Base-by-base conservation (phyloP, 2,797 vertebrate species). In the Cygnus olor region DNA sequence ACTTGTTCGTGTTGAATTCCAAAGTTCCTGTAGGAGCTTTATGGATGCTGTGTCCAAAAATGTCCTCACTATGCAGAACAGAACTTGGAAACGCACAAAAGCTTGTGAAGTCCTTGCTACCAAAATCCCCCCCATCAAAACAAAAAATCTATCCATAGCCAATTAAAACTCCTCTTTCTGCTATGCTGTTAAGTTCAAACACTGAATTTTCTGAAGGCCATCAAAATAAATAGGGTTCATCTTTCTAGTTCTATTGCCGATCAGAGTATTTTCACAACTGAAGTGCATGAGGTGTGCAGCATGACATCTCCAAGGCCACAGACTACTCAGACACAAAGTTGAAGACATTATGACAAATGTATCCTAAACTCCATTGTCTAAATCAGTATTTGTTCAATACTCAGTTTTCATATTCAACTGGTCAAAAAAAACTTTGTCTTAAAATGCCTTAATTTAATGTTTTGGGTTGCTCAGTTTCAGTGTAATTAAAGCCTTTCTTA, bases 401-500 rank as follows among this genome's bases (percentile, higher is more conserved):
- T 28, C 32, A 81, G 28, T 70, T 57, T 82, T 71, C 57, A 69
- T 22, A 51, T 15, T 83, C n/a, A 74, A 47, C 11, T 71, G 7
- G 17, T 90, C 61, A 91, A 77, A 93, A 36, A 53, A 93, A 61
- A 6, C 24, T 49, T 64, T 42, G 24, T 53, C 53, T 79, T 68
- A 47, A 90, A 86, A 69, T 38, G 57, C n/a, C 79, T 85, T 70
- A 15, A 6, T 54, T n/a, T 79, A 81, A 91, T 60, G 34, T 58
- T 92, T 94, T 69, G 77, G 16, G 61, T 70, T 87, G 74, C 79
- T 94, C 77, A 27, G 19, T 93, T 94, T 93, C 72, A 83, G 71
- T 4, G 7, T 96, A 96, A 97, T 96, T 95, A 93, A 97, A 96
- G 88, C 28, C 68, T 93, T 89, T 96, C 93, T 88, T 91, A 85